These are phyloP conservation scores for Nasonia giraulti DNA, from an alignment of 1,140 invertebrate species.

Conservation along the genomic window DNA sequence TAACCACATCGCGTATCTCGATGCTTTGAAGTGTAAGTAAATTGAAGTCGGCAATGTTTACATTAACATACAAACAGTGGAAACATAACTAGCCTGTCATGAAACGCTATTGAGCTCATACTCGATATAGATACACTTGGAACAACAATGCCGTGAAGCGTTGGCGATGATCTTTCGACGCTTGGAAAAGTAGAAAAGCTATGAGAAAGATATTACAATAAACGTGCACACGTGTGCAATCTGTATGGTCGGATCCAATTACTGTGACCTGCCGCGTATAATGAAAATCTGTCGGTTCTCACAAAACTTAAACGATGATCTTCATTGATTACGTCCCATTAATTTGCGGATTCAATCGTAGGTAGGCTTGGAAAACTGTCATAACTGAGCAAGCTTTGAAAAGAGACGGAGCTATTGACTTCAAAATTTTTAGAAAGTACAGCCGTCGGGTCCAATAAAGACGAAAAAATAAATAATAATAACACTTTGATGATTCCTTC, in stretches of 20 bases:
- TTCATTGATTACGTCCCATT: neutral
- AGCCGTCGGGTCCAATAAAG: neutral
- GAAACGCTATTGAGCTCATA: neutral
- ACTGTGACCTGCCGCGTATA: neutral
- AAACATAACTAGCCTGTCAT: neutral
- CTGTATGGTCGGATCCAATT: constrained; percentile 20
- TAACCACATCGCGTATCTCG: neutral
- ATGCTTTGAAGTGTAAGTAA: too few species aligned
- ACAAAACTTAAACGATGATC: constrained; percentile 36
- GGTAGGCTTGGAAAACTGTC: neutral
- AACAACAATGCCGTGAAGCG: neutral
- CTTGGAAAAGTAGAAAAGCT: constrained; percentile 7
- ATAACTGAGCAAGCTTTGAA: neutral
- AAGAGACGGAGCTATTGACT: neutral
- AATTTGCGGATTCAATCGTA: constrained; percentile 20
- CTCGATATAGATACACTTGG: neutral
- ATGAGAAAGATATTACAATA: neutral
- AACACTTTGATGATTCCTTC: too few species aligned
- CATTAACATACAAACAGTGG: neutral
- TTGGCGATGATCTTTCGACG: neutral
- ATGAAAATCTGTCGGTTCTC: constrained; percentile 9
- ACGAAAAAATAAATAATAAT: too few species aligned
- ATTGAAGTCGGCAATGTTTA: neutral
- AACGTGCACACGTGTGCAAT: neutral
- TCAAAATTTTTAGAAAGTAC: neutral